Evolutionary conservation across 2,797 vertebrate genomes (phyloP).

Genomic region (Fringilla coelebs): DNA sequence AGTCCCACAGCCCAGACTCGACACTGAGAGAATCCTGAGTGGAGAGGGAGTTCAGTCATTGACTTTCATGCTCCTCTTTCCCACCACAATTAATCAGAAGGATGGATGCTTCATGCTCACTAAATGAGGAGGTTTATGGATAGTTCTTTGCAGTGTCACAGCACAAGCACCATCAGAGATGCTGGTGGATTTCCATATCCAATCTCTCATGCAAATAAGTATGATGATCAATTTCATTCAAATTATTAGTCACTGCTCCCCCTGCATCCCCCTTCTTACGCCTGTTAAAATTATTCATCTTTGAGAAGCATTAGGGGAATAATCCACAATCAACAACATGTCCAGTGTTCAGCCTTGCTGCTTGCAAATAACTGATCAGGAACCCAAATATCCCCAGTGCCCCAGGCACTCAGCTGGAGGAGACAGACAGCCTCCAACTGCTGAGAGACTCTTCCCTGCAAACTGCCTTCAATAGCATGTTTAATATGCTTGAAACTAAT

Average conservation of each 20-base stretch:
- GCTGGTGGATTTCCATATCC: neutral
- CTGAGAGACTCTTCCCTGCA: neutral
- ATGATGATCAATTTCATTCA: neutral
- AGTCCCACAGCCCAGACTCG: neutral
- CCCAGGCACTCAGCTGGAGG: neutral
- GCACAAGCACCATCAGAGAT: neutral
- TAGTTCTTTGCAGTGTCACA: neutral
- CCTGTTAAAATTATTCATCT: neutral
- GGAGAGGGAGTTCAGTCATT: neutral
- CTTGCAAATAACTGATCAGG: neutral
- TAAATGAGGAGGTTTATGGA: neutral
- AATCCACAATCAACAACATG: neutral
- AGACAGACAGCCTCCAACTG: neutral
- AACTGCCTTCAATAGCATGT: neutral
- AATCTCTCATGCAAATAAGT: conserved; percentile 35
- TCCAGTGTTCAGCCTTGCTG: neutral
- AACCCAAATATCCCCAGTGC: neutral
- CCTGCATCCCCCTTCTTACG: neutral
- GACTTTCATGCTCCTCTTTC: neutral
- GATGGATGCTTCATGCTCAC: neutral
- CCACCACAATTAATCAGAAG: neutral
- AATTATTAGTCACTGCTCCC: neutral
- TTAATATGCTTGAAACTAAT: neutral
- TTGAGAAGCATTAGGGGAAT: neutral
- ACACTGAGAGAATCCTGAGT: neutral